Evolutionary conservation across 2,797 vertebrate genomes (phyloP), one percentile per base, ranked within the genome.

Genomic region (Taeniopygia guttata): DNA sequence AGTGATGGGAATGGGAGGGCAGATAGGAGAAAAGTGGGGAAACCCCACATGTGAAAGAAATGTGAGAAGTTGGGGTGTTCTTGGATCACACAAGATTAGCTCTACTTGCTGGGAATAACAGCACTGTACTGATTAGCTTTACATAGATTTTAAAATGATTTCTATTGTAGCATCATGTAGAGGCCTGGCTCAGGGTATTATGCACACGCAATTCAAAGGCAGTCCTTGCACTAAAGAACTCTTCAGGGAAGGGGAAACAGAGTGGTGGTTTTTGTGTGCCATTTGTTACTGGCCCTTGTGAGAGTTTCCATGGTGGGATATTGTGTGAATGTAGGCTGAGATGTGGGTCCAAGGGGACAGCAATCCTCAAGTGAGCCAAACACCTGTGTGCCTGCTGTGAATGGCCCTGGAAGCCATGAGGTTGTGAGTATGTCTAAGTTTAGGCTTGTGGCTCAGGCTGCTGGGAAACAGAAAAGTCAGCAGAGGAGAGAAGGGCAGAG

Each of bases 221-320:
- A 38, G 29, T 13, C 25, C 16, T 83, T 89, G 29, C 32, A 20
- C 27, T 36, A n/a, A 63, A 60, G 34, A 15, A 22, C 45, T 52
- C 49, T 4, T 0, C 14, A 17, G 27, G 10, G 8, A 74, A 63
- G 23, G 27, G 16, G 49, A 73, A 16, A 12, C 49, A 10, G 6
- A 4, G 1, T 6, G 12, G 6, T 25, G 1, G 63, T 72, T 83
- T 49, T 59, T 66, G 4, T 0, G 2, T 43, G 46, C 2, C 1
- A 6, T 51, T 74, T 87, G 36, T 54, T 68, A 20, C 10, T 54
- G 58, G 43, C 13, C 25, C 14, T 58, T 0, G 0, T 15, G 59
- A 26, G 49, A 29, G 17, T 58, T 67, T 26, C 36, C 4, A 1
- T 6, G 5, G 32, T 25, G 84, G 36, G 69, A 48, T 2, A 0